Percentiles rank a stretch among this genome's conserved stretches.
Conservation (phyloP, 2,797 vertebrate genomes). For the Sarcophilus harrisii region DNA sequence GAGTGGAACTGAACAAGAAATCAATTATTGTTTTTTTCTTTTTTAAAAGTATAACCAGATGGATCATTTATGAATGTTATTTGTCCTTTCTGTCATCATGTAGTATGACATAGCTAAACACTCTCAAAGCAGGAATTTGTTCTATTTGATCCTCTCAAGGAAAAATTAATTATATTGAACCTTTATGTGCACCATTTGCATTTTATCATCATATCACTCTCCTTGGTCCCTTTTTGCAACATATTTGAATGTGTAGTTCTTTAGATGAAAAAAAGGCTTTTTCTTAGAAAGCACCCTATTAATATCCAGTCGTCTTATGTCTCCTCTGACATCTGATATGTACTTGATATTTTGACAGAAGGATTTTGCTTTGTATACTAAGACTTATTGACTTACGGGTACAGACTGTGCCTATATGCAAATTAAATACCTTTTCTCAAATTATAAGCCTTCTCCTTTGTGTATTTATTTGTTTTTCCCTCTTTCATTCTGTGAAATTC, state of each 20-base stretch:
- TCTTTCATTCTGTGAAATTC: background rate
- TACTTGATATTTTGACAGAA: constrained; percentile 32
- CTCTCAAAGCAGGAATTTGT: background rate
- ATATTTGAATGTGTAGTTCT: constrained; percentile 29
- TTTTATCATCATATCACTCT: background rate
- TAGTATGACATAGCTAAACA: background rate
- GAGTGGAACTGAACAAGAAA: background rate
- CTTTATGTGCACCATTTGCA: constrained; percentile 2
- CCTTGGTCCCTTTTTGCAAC: constrained; percentile 45
- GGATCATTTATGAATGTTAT: background rate
- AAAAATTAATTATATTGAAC: constrained; percentile 17
- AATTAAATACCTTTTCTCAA: constrained; percentile 82
- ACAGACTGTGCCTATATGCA: constrained; percentile 77
- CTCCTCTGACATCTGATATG: constrained; percentile 13
- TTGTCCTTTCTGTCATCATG: background rate
- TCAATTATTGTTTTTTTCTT: background rate
- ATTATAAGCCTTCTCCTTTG: constrained; percentile 48
- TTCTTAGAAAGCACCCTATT: constrained; percentile 42
- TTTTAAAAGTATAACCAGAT: background rate
- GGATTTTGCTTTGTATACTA: constrained; percentile 19
- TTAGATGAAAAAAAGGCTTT: constrained; percentile 14
- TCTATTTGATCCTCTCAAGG: constrained; percentile 22
- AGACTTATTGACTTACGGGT: constrained; percentile 41
- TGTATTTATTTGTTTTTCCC: constrained; percentile 58
- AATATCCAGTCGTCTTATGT: constrained; percentile 36